Percentiles rank a stretch among this genome's conserved stretches.
Evolutionary conservation across 2,888 invertebrate species (phyloP).

Genomic region (Thyatira batis): DNA sequence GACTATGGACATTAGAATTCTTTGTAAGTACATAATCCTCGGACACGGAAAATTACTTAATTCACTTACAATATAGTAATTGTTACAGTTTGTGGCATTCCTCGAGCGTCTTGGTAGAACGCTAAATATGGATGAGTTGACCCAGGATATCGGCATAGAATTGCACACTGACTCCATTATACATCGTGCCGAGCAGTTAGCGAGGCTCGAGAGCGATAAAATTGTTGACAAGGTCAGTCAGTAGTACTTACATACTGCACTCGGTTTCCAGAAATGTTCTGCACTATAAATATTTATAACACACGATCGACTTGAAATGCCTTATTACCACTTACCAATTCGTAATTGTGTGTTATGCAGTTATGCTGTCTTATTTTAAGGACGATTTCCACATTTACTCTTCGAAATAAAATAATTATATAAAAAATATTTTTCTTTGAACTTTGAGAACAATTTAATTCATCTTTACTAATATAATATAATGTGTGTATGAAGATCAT

Average conservation of each 20-base stretch:
- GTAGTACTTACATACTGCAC: background rate
- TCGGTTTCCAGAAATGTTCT: background rate
- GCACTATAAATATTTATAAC: slow-evolving; percentile 4
- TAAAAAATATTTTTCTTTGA: too few relatives aligned
- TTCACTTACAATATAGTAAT: slow-evolving; percentile 21
- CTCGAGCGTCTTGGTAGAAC: slow-evolving; percentile 91
- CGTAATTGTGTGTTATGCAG: background rate
- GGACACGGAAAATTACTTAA: slow-evolving; percentile 7
- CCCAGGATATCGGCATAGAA: slow-evolving; percentile 90
- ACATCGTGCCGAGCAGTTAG: slow-evolving; percentile 92
- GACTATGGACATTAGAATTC: background rate
- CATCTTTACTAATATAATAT: too few relatives aligned
- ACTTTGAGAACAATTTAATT: too few relatives aligned
- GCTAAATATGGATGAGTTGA: slow-evolving; percentile 92
- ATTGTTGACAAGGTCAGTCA: slow-evolving; percentile 89
- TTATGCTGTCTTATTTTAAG: background rate
- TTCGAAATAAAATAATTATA: too few relatives aligned
- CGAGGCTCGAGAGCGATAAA: slow-evolving; percentile 90
- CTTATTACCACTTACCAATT: background rate
- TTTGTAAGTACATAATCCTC: slow-evolving; percentile 6
- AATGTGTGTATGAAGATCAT: too few relatives aligned
- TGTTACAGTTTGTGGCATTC: slow-evolving; percentile 88
- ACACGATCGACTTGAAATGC: background rate
- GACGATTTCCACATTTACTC: background rate
- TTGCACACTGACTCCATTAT: slow-evolving; percentile 92